Percentiles rank a stretch among this genome's conserved stretches.
Evolutionary conservation across 2,888 invertebrate genomes (phyloP).

Genomic region (Salpingus planirostris): DNA sequence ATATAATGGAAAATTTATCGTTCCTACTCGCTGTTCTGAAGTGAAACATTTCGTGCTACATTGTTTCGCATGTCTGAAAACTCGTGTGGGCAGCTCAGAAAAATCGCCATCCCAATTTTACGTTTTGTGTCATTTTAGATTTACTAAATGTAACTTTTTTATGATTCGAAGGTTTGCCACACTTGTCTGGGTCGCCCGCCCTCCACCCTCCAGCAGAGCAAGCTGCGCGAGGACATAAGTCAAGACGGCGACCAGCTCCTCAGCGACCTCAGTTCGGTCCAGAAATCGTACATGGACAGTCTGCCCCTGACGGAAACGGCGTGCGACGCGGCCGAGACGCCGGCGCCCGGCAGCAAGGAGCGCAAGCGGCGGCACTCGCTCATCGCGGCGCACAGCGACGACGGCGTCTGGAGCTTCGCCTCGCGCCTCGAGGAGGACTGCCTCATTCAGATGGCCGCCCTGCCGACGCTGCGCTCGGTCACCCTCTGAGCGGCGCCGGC

Average conservation of each 20-base stretch:
- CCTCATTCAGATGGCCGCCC: conserved; percentile 33
- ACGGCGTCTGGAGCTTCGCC: conserved; percentile 43
- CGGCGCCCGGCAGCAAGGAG: conserved; percentile 37
- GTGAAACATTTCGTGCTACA: no score
- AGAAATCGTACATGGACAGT: conserved; percentile 42
- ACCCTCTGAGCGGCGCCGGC: conserved; percentile 34
- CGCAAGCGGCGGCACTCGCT: conserved; percentile 51
- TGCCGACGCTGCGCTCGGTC: conserved; percentile 35
- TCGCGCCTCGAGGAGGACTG: conserved; percentile 37
- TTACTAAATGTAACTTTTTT: no score
- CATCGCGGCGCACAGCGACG: conserved; percentile 13
- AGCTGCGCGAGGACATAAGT: conserved; percentile 45
- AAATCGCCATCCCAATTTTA: no score
- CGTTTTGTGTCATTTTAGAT: no score
- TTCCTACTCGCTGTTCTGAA: no score
- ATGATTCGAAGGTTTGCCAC: conserved; percentile 29
- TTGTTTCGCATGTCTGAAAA: no score
- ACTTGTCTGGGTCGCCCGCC: conserved; percentile 28
- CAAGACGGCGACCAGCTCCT: conserved; percentile 56
- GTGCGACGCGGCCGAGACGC: conserved; percentile 28
- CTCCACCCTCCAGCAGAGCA: conserved; percentile 21
- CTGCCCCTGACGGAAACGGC: conserved; percentile 26
- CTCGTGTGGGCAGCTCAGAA: no score
- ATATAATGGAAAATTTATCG: no score
- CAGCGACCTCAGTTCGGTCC: conserved; percentile 48